Base-by-base conservation (phyloP, 2,888 invertebrate species). In the Tetragonisca angustula region DNA sequence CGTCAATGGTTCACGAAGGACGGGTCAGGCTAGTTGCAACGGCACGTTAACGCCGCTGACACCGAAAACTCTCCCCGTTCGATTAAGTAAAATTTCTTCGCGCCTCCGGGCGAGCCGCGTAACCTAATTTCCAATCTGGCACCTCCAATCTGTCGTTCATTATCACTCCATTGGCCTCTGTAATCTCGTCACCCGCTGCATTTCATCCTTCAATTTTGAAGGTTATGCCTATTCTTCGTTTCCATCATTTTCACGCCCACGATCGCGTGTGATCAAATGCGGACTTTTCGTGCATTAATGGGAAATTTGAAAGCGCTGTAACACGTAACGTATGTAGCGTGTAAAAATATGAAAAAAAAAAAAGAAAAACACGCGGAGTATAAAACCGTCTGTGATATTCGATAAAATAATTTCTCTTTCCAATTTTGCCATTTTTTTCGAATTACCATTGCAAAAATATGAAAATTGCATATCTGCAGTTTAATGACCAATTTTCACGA, bases 1-100 rank as follows among this genome's bases (percentile, higher is more conserved):
- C 74, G 43, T 36, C 79, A 74, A 87, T 81, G 61, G 61, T 78
- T 52, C 62, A 43, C 80, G 87, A 86, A 88, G 87, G 81, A 76
- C 79, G 62, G 67, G 73, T 84, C 74, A 78, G n/a, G 71, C 56
- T 17, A 56, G 54, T 54, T 56, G 64, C 79, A 76, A 76, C 76
- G n/a, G 71, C 81, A 76, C 84, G 54, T 83, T 74, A 68, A 78
- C 67, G 68, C 54, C 79, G 36, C 80, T 78, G 54, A 74, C 69
- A 70, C 52, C 67, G 13, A n/a, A n/a, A 72, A 65, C 52, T 72
- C 54, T 67, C 54, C 32, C 69, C 56, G 24, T 61, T 62, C 56
- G 36, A 21, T 75, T 54, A 67, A 21, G 13, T n/a, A 56, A 68
- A 54, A 73, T 54, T 49, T 72, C 52, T 61, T 72, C 54, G 27